Conservation (phyloP, 2,888 invertebrate genomes). For the Xestia ashworthii region DNA sequence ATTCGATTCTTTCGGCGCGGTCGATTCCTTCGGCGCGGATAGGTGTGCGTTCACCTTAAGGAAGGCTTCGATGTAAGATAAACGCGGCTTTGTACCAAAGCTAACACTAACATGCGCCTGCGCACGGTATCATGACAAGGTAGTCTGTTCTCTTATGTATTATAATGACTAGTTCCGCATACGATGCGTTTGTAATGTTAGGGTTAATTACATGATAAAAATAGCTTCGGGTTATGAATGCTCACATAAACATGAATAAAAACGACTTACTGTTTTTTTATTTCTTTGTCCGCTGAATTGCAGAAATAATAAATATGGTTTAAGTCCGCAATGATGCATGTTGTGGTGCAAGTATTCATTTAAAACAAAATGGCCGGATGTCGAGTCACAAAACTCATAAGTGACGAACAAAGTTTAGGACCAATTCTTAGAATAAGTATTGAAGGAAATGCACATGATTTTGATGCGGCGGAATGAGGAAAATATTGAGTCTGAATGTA, state of each 20-base stretch:
- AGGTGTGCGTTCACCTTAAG: too few species aligned
- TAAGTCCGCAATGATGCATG: background rate
- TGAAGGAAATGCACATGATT: background rate
- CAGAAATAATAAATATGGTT: background rate
- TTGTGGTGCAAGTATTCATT: slow-evolving; percentile 4
- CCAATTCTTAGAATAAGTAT: background rate
- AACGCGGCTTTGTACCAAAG: slow-evolving; percentile 18
- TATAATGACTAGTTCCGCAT: slow-evolving; percentile 44
- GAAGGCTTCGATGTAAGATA: slow-evolving; percentile 43
- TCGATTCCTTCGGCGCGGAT: too few species aligned
- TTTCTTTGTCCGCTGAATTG: slow-evolving; percentile 8
- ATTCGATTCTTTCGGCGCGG: too few species aligned
- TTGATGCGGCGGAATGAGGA: too few species aligned
- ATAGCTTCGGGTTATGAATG: slow-evolving; percentile 42
- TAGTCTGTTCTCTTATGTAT: slow-evolving; percentile 35
- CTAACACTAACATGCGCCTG: slow-evolving; percentile 20
- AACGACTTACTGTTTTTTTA: slow-evolving; percentile 35
- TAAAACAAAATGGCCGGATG: background rate
- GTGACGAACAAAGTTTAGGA: background rate
- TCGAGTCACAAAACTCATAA: background rate
- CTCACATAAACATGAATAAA: slow-evolving; percentile 40
- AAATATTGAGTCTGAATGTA: too few species aligned
- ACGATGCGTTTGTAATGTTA: slow-evolving; percentile 27
- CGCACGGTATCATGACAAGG: slow-evolving; percentile 33
- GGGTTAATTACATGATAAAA: slow-evolving; percentile 36